Percentiles rank a stretch among this genome's conserved stretches.
phyloP scores from a whole-genome alignment of 2,113 vertebrate species.

The Agapornis roseicollis region DNA sequence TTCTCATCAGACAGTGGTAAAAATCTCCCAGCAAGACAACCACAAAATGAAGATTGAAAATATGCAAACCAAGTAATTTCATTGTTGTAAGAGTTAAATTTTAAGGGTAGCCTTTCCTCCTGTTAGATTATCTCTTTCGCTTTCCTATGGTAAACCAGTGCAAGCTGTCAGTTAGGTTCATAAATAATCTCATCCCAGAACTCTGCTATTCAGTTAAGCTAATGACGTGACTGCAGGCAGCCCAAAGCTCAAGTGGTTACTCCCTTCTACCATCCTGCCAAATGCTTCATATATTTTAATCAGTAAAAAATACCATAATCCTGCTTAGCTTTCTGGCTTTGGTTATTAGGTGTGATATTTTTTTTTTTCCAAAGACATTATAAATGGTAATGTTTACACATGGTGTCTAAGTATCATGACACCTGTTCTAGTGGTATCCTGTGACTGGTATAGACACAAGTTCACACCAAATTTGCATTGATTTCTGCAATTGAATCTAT shows the following conservation, averaged over 20 bases:
- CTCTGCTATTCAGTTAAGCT: conserved; percentile 10
- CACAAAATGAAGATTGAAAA: conserved; percentile 15
- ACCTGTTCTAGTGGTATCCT: neutral
- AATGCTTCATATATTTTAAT: neutral
- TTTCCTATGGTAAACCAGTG: neutral
- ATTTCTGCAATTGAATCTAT: neutral
- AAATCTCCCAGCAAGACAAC: neutral
- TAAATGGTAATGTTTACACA: neutral
- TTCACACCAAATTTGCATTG: neutral
- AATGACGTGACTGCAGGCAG: conserved; percentile 35
- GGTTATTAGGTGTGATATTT: neutral
- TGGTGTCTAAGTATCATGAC: neutral
- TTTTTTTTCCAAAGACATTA: neutral
- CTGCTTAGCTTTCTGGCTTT: neutral
- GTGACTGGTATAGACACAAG: neutral
- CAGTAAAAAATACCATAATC: neutral
- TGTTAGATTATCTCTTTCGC: neutral
- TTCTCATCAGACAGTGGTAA: neutral
- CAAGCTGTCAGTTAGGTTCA: conserved; percentile 17
- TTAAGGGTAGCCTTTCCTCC: neutral
- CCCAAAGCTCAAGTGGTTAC: neutral
- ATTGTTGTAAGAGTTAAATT: neutral
- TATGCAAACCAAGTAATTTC: neutral
- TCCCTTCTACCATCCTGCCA: neutral
- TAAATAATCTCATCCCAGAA: conserved; percentile 18